Evolutionary conservation across 2,797 vertebrate species (phyloP).

Genomic region (Macroramphosus scolopax): DNA sequence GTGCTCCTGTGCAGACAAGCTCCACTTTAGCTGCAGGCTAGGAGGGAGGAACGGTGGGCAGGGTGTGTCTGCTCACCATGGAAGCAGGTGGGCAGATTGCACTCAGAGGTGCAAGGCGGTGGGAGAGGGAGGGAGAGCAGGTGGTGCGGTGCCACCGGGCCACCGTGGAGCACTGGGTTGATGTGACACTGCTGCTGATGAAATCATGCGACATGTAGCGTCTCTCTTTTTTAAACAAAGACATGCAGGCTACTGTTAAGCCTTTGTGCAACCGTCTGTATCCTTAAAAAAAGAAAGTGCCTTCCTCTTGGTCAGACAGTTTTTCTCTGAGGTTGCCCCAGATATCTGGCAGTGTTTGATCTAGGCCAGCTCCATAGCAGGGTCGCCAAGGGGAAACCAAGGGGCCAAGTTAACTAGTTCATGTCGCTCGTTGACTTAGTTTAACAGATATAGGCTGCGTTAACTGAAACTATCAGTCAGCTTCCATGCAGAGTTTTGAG

Average conservation of each 20-base stretch:
- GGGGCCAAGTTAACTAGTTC: constrained; percentile 73
- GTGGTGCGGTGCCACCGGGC: constrained; percentile 45
- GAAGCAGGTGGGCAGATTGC: constrained; percentile 64
- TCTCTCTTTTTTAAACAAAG: background rate
- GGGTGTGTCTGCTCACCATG: constrained; percentile 65
- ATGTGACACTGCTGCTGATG: constrained; percentile 40
- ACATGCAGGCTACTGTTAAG: too few species aligned
- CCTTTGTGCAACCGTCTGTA: too few species aligned
- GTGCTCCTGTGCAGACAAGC: constrained; percentile 56
- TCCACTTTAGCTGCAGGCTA: constrained; percentile 52
- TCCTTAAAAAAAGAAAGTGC: too few species aligned
- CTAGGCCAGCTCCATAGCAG: constrained; percentile 68
- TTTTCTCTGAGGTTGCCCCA: constrained; percentile 59
- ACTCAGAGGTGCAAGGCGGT: constrained; percentile 24
- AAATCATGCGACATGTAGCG: constrained; percentile 43
- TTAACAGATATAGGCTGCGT: constrained; percentile 52
- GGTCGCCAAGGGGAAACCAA: constrained; percentile 66
- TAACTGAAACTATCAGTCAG: too few species aligned
- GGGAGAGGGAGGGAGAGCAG: constrained; percentile 38
- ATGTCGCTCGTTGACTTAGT: constrained; percentile 67
- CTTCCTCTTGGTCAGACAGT: constrained; percentile 12
- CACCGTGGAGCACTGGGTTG: constrained; percentile 22
- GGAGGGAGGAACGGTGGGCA: constrained; percentile 39
- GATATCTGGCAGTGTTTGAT: constrained; percentile 64
- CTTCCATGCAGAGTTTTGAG: constrained; percentile 19